Percentiles rank a stretch among this genome's conserved stretches.
These are phyloP conservation scores for Scaptomyza parva DNA, from an alignment of 2,888 invertebrate species.

Conservation along the genomic window DNA sequence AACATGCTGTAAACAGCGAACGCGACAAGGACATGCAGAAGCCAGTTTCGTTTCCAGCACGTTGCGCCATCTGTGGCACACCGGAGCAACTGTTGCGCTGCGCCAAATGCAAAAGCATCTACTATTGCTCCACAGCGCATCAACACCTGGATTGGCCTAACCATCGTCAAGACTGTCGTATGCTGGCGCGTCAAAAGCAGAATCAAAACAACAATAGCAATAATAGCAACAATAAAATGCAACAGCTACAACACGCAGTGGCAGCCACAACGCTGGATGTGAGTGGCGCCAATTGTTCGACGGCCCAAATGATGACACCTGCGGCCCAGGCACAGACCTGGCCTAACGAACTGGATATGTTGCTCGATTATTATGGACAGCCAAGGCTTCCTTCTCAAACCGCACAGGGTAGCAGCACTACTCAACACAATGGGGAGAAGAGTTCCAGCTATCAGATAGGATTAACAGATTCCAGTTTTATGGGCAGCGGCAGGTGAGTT, in stretches of 20 bases:
- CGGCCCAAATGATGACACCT: constrained; percentile 65
- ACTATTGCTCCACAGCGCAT: constrained; percentile 92
- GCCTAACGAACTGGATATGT: constrained; percentile 63
- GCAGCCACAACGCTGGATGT: constrained; percentile 66
- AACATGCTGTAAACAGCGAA: constrained; percentile 59
- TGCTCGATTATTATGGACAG: constrained; percentile 51
- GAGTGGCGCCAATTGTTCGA: constrained; percentile 60
- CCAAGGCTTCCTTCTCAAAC: constrained; percentile 34
- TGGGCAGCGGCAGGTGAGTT: constrained; percentile 80
- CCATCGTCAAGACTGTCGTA: constrained; percentile 88
- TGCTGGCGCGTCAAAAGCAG: constrained; percentile 82
- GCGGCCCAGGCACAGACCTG: constrained; percentile 59
- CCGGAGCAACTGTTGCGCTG: constrained; percentile 88
- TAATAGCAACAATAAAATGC: constrained; percentile 53
- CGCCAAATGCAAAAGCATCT: constrained; percentile 89
- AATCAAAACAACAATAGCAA: constrained; percentile 65
- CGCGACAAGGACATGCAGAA: constrained; percentile 72
- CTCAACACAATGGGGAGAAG: constrained; percentile 70
- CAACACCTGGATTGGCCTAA: constrained; percentile 92
- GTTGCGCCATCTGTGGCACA: constrained; percentile 81
- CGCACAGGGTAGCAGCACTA: constrained; percentile 11
- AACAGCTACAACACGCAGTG: constrained; percentile 74
- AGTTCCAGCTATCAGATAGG: constrained; percentile 81
- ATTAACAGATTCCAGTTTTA: constrained; percentile 73
- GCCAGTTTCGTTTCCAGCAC: constrained; percentile 42